A percentile compares a stretch with the other conserved stretches of the same genome.
Conservation (phyloP, 2,113 vertebrate species). For the Campylomormyrus tamandua region DNA sequence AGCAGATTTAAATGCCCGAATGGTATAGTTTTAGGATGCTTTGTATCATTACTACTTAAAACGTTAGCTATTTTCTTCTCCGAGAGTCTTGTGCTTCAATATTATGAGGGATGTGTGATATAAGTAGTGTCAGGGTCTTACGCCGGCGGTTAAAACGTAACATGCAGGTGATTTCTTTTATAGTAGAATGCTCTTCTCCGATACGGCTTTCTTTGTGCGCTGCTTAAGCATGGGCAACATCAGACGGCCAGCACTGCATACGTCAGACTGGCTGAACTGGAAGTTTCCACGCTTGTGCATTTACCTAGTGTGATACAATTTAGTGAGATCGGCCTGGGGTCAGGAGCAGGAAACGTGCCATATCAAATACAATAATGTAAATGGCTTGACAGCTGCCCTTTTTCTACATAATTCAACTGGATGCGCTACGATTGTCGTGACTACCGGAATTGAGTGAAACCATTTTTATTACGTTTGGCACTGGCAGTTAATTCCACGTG, state of each 20-base stretch:
- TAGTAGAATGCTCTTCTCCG: background rate
- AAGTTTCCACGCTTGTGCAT: background rate
- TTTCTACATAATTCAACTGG: background rate
- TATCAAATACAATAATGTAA: no score
- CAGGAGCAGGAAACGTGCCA: background rate
- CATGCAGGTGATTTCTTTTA: no score
- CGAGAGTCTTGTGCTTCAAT: background rate
- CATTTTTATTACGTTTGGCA: background rate
- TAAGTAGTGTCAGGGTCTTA: background rate
- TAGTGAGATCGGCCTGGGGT: background rate
- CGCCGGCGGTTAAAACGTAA: background rate
- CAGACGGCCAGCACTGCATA: background rate
- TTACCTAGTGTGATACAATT: background rate
- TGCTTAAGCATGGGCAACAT: background rate
- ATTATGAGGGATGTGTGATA: background rate
- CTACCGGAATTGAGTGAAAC: background rate
- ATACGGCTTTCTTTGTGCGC: background rate
- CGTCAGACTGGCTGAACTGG: constrained; percentile 10
- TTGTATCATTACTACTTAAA: background rate
- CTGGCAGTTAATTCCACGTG: constrained; percentile 43
- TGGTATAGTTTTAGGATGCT: background rate
- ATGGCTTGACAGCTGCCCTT: background rate
- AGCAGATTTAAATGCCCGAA: background rate
- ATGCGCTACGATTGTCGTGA: background rate
- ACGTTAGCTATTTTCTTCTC: background rate